A percentile compares a stretch with the other conserved stretches of the same genome.
These are phyloP conservation scores for Pao palembangensis DNA, from an alignment of 2,113 vertebrate genomes.

Conservation along the genomic window DNA sequence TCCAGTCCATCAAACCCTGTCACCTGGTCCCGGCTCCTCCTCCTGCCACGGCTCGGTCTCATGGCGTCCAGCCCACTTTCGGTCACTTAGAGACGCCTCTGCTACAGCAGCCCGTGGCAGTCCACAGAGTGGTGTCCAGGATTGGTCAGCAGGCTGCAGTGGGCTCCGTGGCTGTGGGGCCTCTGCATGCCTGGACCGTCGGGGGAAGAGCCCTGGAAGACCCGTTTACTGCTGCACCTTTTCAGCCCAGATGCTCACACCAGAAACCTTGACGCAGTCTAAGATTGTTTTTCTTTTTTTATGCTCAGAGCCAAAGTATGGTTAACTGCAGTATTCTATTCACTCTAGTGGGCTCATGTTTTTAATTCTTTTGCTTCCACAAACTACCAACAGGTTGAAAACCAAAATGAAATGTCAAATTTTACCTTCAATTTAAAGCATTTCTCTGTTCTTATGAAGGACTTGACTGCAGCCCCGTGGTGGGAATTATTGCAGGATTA, in stretches of 20 bases:
- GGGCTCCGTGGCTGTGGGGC: conserved; percentile 82
- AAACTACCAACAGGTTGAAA: too few relatives aligned
- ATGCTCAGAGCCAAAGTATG: neutral
- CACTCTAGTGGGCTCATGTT: neutral
- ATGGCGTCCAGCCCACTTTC: conserved; percentile 52
- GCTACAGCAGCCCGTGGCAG: conserved; percentile 83
- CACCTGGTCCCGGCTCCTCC: conserved; percentile 48
- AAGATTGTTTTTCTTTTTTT: neutral
- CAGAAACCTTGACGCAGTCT: conserved; percentile 56
- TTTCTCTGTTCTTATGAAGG: too few relatives aligned
- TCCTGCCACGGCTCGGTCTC: conserved; percentile 27
- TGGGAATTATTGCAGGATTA: conserved; percentile 23
- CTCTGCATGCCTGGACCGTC: conserved; percentile 85
- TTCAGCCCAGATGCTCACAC: conserved; percentile 80
- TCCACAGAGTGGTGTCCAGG: conserved; percentile 89
- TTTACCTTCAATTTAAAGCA: too few relatives aligned
- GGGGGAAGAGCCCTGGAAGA: conserved; percentile 75
- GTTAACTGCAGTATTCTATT: conserved; percentile 29
- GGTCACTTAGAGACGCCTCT: conserved; percentile 73
- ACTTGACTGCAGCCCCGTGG: neutral
- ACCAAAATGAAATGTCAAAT: too few relatives aligned
- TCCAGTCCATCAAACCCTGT: conserved; percentile 4
- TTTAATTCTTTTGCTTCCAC: neutral
- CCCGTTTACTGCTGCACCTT: conserved; percentile 84
- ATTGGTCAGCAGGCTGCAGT: conserved; percentile 82